These are phyloP conservation scores for Eremophila alpestris DNA, from an alignment of 2,797 vertebrate species.

Conservation along the genomic window DNA sequence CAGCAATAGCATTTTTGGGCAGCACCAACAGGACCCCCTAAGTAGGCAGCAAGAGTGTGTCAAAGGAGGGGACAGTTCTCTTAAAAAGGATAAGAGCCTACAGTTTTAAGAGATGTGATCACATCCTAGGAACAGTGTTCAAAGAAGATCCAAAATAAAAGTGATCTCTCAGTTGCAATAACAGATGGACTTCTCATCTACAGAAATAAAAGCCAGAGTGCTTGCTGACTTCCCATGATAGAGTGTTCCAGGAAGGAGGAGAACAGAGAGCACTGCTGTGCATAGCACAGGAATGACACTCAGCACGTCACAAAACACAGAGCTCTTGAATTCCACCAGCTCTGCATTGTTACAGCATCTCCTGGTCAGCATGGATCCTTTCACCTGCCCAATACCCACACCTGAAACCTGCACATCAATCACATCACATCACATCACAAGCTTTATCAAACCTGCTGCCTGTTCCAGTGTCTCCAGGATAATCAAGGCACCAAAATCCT, in stretches of 20 bases:
- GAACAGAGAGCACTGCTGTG: neutral
- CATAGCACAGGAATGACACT: neutral
- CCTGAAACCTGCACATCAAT: neutral
- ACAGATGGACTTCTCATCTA: neutral
- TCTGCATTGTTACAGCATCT: neutral
- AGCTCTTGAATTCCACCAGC: neutral
- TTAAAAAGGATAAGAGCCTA: neutral
- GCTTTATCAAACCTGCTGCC: neutral
- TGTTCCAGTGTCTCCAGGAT: neutral
- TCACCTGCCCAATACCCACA: neutral
- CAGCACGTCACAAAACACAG: neutral
- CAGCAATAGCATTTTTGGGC: neutral
- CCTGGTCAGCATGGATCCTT: neutral
- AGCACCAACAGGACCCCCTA: neutral
- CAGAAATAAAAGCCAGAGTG: neutral
- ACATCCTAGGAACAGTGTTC: neutral
- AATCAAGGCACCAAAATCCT: neutral
- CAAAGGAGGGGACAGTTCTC: neutral
- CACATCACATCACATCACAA: rapidly evolving
- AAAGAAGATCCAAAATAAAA: neutral
- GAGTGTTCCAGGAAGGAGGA: neutral
- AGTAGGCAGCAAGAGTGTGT: neutral
- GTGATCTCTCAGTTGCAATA: neutral
- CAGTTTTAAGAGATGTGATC: neutral
- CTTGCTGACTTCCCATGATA: neutral